These are phyloP conservation scores for Misgurnus mizolepis DNA, from an alignment of 2,113 vertebrate genomes.

Conservation along the genomic window DNA sequence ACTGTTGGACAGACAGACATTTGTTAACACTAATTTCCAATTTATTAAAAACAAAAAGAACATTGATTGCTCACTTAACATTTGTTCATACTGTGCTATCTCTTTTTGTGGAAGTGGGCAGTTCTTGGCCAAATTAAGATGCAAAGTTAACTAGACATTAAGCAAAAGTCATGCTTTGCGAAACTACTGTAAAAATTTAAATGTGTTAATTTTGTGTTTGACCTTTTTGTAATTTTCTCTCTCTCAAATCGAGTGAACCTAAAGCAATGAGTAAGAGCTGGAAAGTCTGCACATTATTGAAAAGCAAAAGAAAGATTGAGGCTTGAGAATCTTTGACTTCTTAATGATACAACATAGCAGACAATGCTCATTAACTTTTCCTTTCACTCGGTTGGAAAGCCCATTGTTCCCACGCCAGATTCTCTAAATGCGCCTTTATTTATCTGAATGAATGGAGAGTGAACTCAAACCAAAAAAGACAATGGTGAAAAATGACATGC, in stretches of 20 bases:
- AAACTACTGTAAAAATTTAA: too few species aligned
- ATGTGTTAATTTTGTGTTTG: too few species aligned
- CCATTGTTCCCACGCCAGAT: conserved; percentile 45
- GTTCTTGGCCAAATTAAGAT: too few species aligned
- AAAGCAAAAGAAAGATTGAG: neutral
- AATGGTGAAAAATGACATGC: conserved; percentile 32
- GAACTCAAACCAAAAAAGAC: conserved; percentile 29
- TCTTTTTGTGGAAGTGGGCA: too few species aligned
- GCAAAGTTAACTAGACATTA: too few species aligned
- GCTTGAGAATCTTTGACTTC: conserved; percentile 29
- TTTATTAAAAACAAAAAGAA: too few species aligned
- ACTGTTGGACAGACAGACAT: too few species aligned
- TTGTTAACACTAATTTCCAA: too few species aligned
- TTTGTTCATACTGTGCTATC: too few species aligned
- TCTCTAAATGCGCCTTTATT: conserved; percentile 6
- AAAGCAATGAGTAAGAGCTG: neutral
- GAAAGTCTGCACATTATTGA: neutral
- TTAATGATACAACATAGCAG: conserved; percentile 33
- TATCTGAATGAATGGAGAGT: conserved; percentile 19
- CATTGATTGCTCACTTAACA: too few species aligned
- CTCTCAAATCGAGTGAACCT: neutral
- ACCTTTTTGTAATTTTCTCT: neutral
- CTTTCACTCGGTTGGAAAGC: conserved; percentile 17
- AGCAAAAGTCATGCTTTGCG: too few species aligned
- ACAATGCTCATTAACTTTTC: conserved; percentile 40